phyloP scores from a whole-genome alignment of 2,888 invertebrate species.

The Schrankia costaestrigalis region DNA sequence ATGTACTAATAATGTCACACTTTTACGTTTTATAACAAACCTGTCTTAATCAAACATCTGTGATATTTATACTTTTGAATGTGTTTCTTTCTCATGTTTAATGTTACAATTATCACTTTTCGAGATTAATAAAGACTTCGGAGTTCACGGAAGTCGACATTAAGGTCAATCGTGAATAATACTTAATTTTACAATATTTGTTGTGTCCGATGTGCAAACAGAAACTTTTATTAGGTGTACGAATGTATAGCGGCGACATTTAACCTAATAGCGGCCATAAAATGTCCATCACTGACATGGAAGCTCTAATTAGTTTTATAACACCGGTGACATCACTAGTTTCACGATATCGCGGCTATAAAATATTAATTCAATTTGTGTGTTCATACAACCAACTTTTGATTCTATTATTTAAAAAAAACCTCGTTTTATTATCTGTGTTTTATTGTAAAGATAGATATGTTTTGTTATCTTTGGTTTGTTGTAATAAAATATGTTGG shows the following conservation, averaged over 20 bases:
- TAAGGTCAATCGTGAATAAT: conserved; percentile 25
- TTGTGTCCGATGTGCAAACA: conserved; percentile 23
- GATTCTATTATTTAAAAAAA: conserved; percentile 19
- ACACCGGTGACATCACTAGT: conserved; percentile 43
- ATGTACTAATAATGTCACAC: no score
- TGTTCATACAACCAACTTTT: conserved; percentile 26
- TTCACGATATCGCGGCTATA: conserved; percentile 31
- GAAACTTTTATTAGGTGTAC: conserved; percentile 21
- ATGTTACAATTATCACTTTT: conserved; percentile 14
- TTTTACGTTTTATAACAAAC: no score
- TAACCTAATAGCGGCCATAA: conserved; percentile 38
- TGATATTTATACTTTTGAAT: neutral
- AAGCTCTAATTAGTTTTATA: conserved; percentile 59
- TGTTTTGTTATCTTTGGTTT: no score
- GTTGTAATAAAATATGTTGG: no score
- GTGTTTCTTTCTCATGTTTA: conserved; percentile 7
- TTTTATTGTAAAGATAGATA: conserved; percentile 10
- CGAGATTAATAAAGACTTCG: conserved; percentile 1
- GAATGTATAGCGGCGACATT: conserved; percentile 27
- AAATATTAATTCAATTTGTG: conserved; percentile 48
- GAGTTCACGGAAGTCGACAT: conserved; percentile 21
- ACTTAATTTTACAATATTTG: conserved; percentile 28
- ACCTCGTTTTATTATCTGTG: conserved; percentile 37
- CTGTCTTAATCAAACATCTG: neutral
- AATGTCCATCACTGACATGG: conserved; percentile 38